Evolutionary conservation across 2,797 vertebrate genomes (phyloP), one percentile per base, ranked within the genome.

Genomic region (Neosalanx taihuensis): DNA sequence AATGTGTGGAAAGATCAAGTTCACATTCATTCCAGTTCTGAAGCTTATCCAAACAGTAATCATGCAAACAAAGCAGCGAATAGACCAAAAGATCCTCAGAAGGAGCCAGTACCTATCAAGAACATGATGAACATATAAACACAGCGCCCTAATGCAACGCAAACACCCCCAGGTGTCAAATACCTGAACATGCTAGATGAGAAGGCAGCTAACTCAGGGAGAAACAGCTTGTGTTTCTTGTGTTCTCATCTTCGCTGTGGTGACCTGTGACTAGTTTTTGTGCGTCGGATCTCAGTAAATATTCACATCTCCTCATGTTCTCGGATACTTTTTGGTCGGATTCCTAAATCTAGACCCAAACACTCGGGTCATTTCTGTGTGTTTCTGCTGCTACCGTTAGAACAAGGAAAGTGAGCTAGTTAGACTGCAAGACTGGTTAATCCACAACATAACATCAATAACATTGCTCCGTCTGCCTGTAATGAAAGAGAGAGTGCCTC

Each of bases 391-490:
- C 64, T 74, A 66, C 72, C 67, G 76, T 84, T 79, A 81, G 49
- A 74, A 83, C 71, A 77, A 78, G 86, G 79, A 82, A 85, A 85
- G 81, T 83, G 71, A 80, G 75, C 69, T 76, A 26, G 76, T 79
- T 86, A 67, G 72, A 81, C 78, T 9, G 64, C 73, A 72, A 62
- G 65, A 79, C 83, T 87, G 86, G 85, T 86, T 89, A 85, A 88
- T 86, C 76, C 81, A 81, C 53, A 85, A 82, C 84, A 87, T 85
- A 26, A 81, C 70, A 71, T 78, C 23, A 26, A 1, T 26, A 26
- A 26, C 23, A 26, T 53, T 72, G 67, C 63, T 78, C 58, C 15
- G 6, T 23, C 23, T 3, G 58, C 23, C 58, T 60, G 26, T 60
- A 60, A 60, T 60, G 58, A 13, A 10, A 23, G 58, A 60, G 23